Evolutionary conservation across 1,140 invertebrate genomes (phyloP).

Genomic region (Varroa destructor): DNA sequence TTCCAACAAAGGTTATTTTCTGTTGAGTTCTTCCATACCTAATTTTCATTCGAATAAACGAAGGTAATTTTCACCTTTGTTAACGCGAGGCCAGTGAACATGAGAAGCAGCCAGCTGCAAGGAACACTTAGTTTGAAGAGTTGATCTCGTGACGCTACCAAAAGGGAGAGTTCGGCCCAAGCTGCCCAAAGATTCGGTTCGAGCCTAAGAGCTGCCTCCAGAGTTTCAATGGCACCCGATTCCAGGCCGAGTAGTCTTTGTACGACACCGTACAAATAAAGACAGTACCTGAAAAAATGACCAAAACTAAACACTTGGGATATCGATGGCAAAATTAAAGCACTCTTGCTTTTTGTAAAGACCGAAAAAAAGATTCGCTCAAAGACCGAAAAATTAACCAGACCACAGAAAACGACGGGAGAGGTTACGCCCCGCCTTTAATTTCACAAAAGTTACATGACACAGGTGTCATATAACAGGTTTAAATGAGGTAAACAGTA

Average conservation of each 20-base stretch:
- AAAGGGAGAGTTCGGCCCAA: conserved; percentile 11
- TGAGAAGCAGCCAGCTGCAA: conserved; percentile 4
- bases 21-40: too few relatives aligned
- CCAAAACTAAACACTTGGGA: too few relatives aligned
- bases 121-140: background rate
- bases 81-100: background rate
- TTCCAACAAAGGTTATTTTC: too few relatives aligned
- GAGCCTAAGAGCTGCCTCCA: background rate
- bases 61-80: background rate
- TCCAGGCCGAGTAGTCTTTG: background rate
- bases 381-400: background rate
- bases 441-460: too few relatives aligned
- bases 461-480: too few relatives aligned
- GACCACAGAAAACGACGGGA: background rate
- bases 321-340: too few relatives aligned
- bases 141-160: background rate
- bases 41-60: too few relatives aligned
- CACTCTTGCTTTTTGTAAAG: too few relatives aligned
- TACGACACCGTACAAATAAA: background rate
- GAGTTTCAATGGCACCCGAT: background rate
- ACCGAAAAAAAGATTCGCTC: background rate
- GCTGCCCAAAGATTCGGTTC: conserved; percentile 11
- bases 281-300: conserved; percentile 6
- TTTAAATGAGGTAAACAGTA: too few relatives aligned
- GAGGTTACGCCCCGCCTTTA: background rate